Evolutionary conservation across 2,113 vertebrate species (phyloP).

Genomic region (Corythaeola cristata): DNA sequence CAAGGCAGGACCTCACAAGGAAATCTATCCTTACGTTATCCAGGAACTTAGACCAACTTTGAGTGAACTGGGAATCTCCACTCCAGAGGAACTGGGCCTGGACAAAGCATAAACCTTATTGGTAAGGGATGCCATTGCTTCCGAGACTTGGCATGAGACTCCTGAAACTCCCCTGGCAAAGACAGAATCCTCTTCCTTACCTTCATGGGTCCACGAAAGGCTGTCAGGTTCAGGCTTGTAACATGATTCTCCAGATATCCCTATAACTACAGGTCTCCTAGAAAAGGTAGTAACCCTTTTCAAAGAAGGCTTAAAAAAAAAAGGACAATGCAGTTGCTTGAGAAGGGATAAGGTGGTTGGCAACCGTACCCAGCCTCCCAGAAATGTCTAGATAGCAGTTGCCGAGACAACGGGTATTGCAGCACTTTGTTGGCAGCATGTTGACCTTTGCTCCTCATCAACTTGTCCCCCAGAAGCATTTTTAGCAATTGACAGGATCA

Average conservation of each 20-base stretch:
- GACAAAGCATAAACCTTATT: conserved; percentile 81
- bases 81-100: conserved; percentile 93
- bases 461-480: not conserved
- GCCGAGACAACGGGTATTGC: not conserved
- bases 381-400: not conserved
- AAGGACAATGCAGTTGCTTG: no score
- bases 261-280: not conserved
- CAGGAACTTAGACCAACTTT: conserved; percentile 94
- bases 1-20: conserved; percentile 94
- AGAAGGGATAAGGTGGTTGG: not conserved
- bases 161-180: not conserved
- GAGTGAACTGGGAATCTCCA: conserved; percentile 94
- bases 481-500: not conserved
- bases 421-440: not conserved
- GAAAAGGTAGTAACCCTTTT: not conserved
- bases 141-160: accelerated
- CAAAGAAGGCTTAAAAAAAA: not conserved
- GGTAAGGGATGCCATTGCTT: conserved; percentile 45
- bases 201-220: not conserved
- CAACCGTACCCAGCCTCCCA: not conserved
- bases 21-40: conserved; percentile 96
- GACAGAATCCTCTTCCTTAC: not conserved
- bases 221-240: not conserved
- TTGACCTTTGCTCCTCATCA: not conserved
- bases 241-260: not conserved